These are phyloP conservation scores for Teleopsis dalmanni DNA, from an alignment of 1,140 invertebrate species.

Conservation along the genomic window DNA sequence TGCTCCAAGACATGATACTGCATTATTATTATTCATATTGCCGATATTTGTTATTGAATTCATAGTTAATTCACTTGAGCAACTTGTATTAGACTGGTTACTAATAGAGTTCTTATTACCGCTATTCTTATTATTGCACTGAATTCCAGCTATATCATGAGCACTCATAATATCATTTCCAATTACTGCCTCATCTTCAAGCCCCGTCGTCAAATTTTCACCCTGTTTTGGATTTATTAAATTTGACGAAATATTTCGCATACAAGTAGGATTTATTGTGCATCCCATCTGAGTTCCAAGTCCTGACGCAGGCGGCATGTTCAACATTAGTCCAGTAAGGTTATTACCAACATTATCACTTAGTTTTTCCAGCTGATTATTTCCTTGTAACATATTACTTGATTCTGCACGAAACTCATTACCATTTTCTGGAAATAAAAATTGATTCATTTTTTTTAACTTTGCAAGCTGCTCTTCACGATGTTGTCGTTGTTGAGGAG, in stretches of 20 bases:
- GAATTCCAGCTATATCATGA: neutral
- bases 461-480: conserved; percentile 86
- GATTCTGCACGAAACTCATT: conserved; percentile 5
- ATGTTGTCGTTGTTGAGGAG: conserved; percentile 89
- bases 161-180: neutral
- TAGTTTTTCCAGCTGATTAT: conserved; percentile 6
- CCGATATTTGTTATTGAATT: neutral
- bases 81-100: neutral
- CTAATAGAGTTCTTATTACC: too few species aligned
- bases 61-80: neutral
- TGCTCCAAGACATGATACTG: neutral
- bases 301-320: neutral
- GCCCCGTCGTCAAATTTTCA: neutral
- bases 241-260: conserved; percentile 7
- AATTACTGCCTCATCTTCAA: conserved; percentile 2
- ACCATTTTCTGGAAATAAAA: conserved; percentile 73
- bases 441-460: conserved; percentile 84
- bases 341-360: neutral
- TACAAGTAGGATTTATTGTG: neutral
- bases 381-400: neutral
- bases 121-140: too few species aligned
- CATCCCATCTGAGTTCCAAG: neutral
- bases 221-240: conserved; percentile 15
- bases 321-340: neutral
- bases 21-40: neutral